phyloP scores from a whole-genome alignment of 2,888 invertebrate genomes.

The Ichneumoninae sp. region DNA sequence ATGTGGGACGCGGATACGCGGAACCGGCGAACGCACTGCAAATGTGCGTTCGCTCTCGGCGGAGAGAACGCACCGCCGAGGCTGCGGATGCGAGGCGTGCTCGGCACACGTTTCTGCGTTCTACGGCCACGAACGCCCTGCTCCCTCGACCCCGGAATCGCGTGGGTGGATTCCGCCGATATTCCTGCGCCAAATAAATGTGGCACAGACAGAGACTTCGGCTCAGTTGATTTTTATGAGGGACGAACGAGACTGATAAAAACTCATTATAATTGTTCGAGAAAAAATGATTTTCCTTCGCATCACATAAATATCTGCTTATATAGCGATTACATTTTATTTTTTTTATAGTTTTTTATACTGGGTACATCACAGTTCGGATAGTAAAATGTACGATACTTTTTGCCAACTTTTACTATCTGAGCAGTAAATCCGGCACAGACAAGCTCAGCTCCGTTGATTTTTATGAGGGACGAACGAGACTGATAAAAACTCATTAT shows the following conservation, averaged over 20 bases:
- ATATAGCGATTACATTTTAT: neutral
- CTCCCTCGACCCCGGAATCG: constrained; percentile 48
- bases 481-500: neutral
- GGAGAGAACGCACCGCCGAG: constrained; percentile 9
- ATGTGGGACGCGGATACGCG: constrained; percentile 61
- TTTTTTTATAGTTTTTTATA: no score
- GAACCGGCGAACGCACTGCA: constrained; percentile 50
- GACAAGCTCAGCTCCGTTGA: no score
- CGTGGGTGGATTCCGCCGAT: constrained; percentile 64
- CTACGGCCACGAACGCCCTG: constrained; percentile 60
- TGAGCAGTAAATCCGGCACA: no score
- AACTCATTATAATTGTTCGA: neutral
- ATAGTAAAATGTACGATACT: neutral
- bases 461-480: no score
- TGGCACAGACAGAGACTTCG: constrained; percentile 23
- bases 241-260: constrained; percentile 26
- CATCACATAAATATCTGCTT: neutral
- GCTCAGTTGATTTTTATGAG: neutral
- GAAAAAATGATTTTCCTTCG: neutral
- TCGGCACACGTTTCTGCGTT: constrained; percentile 53
- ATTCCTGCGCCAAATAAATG: constrained; percentile 65
- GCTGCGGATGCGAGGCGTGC: constrained; percentile 1
- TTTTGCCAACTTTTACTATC: no score
- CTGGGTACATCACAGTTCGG: no score
- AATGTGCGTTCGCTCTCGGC: constrained; percentile 28